Percentiles rank a stretch among this genome's conserved stretches.
phyloP scores from a whole-genome alignment of 1,140 invertebrate genomes.

The Campoletis sonorensis region DNA sequence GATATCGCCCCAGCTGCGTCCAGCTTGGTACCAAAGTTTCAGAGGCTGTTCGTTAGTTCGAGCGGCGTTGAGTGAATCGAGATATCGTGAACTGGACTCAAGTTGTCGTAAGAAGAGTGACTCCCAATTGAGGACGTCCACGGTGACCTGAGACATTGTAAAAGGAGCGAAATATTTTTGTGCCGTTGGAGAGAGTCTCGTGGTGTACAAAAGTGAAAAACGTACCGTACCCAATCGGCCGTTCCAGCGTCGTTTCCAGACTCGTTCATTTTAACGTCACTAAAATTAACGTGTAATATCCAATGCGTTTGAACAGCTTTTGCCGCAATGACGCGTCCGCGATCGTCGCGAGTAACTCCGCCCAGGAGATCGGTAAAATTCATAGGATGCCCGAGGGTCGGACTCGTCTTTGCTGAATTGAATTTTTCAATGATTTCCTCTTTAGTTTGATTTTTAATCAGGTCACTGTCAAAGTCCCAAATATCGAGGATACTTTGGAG shows the following conservation, averaged over 20 bases:
- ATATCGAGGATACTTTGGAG: conserved; percentile 83
- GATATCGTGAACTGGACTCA: conserved; percentile 62
- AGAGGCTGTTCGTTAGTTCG: conserved; percentile 61
- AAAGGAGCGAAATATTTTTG: neutral
- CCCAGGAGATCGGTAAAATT: conserved; percentile 83
- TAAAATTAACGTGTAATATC: conserved; percentile 83
- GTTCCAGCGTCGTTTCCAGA: conserved; percentile 84
- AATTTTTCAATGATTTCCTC: conserved; percentile 80
- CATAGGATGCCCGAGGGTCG: conserved; percentile 80
- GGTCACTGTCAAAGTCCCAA: conserved; percentile 80
- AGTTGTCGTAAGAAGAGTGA: conserved; percentile 78
- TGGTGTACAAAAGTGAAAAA: conserved; percentile 47
- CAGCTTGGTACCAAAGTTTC: conserved; percentile 80
- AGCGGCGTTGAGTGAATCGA: conserved; percentile 48
- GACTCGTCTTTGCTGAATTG: conserved; percentile 80
- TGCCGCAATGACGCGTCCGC: conserved; percentile 81
- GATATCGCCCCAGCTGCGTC: conserved; percentile 85
- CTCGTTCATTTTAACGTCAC: conserved; percentile 80
- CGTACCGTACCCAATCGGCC: conserved; percentile 82
- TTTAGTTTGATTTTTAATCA: conserved; percentile 78
- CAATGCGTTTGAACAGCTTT: conserved; percentile 80
- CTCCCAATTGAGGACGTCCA: conserved; percentile 83
- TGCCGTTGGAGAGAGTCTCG: neutral
- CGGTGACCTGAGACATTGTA: conserved; percentile 74
- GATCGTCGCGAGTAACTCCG: conserved; percentile 78